Evolutionary conservation across 1,140 invertebrate species (phyloP).

Genomic region (Philopotamus ludificatus): DNA sequence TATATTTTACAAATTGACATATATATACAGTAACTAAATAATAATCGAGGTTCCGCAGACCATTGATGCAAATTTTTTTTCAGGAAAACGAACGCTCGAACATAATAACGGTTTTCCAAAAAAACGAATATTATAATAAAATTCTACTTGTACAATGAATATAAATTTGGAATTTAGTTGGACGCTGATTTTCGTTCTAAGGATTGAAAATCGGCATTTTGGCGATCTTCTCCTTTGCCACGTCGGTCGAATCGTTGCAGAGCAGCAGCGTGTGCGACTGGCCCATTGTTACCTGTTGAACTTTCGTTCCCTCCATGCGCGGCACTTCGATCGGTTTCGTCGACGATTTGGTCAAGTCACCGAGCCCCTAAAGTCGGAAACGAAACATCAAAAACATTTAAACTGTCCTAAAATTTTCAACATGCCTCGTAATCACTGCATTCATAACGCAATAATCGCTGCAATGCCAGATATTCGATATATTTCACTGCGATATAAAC

Average conservation of each 20-base stretch:
- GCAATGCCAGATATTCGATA: too few relatives aligned
- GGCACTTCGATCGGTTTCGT: constrained; percentile 88
- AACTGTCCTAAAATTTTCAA: background rate
- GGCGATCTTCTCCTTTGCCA: constrained; percentile 54
- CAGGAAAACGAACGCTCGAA: too few relatives aligned
- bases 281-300: constrained; percentile 80
- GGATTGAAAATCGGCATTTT: constrained; percentile 53
- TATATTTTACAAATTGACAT: too few relatives aligned
- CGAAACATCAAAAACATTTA: constrained; percentile 5
- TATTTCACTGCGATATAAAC: too few relatives aligned
- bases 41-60: too few relatives aligned
- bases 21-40: too few relatives aligned
- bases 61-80: too few relatives aligned
- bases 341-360: constrained; percentile 84
- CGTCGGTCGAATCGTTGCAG: constrained; percentile 54
- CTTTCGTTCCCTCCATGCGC: constrained; percentile 76
- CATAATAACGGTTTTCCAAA: too few relatives aligned
- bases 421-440: background rate
- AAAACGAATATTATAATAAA: too few relatives aligned
- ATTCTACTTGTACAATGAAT: too few relatives aligned
- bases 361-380: constrained; percentile 67
- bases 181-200: too few relatives aligned
- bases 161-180: too few relatives aligned
- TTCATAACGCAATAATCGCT: background rate
- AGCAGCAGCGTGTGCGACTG: constrained; percentile 77